Evolutionary conservation across 2,797 vertebrate species (phyloP).

Genomic region (Dromococcyx pavoninus): DNA sequence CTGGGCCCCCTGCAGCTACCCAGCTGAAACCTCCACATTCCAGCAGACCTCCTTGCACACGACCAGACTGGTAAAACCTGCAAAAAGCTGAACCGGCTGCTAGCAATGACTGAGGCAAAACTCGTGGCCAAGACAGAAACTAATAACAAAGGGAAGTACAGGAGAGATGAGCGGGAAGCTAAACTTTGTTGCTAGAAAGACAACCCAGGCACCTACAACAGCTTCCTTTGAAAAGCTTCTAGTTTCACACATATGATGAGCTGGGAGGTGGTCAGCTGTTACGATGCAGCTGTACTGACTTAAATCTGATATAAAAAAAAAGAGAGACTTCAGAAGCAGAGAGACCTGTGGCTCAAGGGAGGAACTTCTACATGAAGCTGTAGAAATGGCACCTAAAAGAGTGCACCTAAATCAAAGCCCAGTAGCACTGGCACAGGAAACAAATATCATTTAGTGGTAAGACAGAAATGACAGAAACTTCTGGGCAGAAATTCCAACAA

Average conservation of each 20-base stretch:
- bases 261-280: not conserved
- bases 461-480: not conserved
- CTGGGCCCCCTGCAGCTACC: not conserved
- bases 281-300: not conserved
- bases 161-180: not conserved
- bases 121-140: conserved; percentile 7
- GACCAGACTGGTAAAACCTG: not conserved
- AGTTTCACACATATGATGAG: not conserved
- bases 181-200: conserved; percentile 59
- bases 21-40: not conserved
- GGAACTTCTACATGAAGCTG: not conserved
- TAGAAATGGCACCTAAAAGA: not conserved
- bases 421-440: not conserved
- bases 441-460: not conserved
- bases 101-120: not conserved
- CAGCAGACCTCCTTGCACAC: not conserved
- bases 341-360: not conserved
- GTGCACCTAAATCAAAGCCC: not conserved
- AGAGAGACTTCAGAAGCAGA: not conserved
- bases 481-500: not conserved
- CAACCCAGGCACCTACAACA: not conserved
- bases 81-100: not conserved
- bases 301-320: not conserved
- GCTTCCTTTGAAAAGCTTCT: conserved; percentile 19
- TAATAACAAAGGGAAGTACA: conserved; percentile 23